Evolutionary conservation across 2,113 vertebrate genomes (phyloP), one percentile per base, ranked within the genome.

Genomic region (Calonectris borealis): DNA sequence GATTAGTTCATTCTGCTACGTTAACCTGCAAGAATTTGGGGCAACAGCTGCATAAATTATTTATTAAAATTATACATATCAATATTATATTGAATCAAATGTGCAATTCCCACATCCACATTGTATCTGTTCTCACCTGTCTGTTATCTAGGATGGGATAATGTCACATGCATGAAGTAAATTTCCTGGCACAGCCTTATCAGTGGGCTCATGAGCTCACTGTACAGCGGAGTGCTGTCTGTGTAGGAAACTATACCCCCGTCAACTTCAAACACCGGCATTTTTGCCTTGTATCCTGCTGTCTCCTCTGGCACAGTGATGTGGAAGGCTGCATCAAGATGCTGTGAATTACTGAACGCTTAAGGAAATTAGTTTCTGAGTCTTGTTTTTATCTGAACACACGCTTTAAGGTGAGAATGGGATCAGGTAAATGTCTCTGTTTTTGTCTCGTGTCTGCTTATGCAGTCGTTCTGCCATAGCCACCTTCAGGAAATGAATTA

Each of bases 401-500:
- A 65, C 11, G 44, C 55, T 68, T 54, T 55, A 32, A 65, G 44
- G 55, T 75, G 46, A 61, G 38, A 92, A 52, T 11, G 20, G 49
- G 42, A 34, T 44, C 26, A 34, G 13, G 16, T 26, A 66, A 88
- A 61, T 26, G 13, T n/a, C 48, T 69, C 60, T 80, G 42, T 1
- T 54, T 91, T 90, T 93, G 70, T 72, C 48, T 91, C 17, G 16
- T 22, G 34, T 65, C 54, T 90, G 13, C 29, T 77, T 71, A 58
- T 57, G 34, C n/a, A 76, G 34, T 68, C 14, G 11, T 90, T 94
- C 54, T 87, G 57, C 66, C 66, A 58, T 6, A 91, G 62, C 31
- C 52, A 83, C 19, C 27, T 65, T 75, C 34, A 76, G 49, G 52
- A 58, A n/a, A 77, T 95, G 42, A 96, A 95, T 94, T 94, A 96